A percentile compares a stretch with the other conserved stretches of the same genome.
These are phyloP conservation scores for Oceanites oceanicus DNA, from an alignment of 2,113 vertebrate species.

Conservation along the genomic window DNA sequence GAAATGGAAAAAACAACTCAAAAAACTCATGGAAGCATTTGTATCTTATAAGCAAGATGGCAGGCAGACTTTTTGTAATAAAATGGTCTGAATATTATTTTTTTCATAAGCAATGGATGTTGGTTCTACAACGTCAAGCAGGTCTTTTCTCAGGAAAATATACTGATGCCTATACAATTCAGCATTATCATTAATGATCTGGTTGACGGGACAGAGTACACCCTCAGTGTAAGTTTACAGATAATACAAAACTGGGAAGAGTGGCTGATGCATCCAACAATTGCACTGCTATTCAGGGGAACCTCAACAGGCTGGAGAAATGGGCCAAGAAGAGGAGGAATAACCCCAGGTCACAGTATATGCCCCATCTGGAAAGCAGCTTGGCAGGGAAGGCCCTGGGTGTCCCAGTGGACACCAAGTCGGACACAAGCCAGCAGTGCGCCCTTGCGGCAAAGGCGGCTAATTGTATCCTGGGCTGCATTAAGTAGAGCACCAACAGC, in stretches of 20 bases:
- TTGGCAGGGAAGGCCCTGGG: neutral
- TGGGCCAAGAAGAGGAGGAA: neutral
- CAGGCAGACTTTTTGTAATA: neutral
- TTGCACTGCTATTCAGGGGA: neutral
- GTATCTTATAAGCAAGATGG: neutral
- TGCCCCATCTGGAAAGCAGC: neutral
- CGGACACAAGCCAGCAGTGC: fast-evolving
- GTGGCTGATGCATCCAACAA: neutral
- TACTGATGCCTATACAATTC: neutral
- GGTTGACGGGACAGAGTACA: neutral
- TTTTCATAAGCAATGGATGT: neutral
- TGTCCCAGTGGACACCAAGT: neutral
- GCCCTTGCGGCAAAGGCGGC: neutral
- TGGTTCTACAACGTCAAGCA: neutral
- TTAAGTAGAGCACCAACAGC: fast-evolving
- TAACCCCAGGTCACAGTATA: neutral
- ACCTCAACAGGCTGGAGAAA: neutral
- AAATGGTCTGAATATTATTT: neutral
- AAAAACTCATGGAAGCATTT: neutral
- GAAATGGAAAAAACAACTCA: neutral
- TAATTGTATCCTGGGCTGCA: neutral
- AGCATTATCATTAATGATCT: neutral
- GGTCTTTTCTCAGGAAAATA: neutral
- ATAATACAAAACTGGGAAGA: neutral
- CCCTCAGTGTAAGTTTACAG: neutral